A percentile compares a stretch with the other conserved stretches of the same genome.
phyloP scores from a whole-genome alignment of 1,140 invertebrate species.

The Formica exsecta region DNA sequence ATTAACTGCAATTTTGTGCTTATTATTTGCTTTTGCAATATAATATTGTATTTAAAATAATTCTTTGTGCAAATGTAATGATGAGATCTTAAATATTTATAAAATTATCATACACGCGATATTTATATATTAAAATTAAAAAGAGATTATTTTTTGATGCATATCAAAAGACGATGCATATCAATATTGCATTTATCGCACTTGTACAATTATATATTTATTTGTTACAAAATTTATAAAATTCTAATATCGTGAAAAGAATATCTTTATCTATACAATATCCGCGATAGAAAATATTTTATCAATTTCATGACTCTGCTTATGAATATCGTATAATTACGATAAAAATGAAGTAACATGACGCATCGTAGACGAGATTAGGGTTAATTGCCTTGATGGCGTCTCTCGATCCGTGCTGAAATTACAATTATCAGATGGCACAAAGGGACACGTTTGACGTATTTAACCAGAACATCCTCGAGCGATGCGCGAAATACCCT shows the following conservation, averaged over 20 bases:
- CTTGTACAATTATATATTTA: background rate
- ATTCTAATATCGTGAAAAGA: background rate
- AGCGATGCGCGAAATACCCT: conserved; percentile 46
- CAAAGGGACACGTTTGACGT: conserved; percentile 59
- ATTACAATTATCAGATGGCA: conserved; percentile 46
- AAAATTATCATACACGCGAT: background rate
- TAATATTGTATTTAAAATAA: background rate
- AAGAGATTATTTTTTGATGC: background rate
- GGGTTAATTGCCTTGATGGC: conserved; percentile 9
- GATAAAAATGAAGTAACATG: conserved; percentile 17
- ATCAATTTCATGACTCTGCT: background rate
- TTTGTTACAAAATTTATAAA: background rate
- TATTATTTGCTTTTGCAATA: background rate
- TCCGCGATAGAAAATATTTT: background rate
- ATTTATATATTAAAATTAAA: conserved; percentile 16
- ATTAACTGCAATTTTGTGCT: background rate
- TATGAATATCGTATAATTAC: background rate
- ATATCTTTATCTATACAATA: no score
- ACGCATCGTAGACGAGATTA: background rate
- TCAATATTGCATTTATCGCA: background rate
- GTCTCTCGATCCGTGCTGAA: conserved; percentile 13
- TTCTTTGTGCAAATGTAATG: no score
- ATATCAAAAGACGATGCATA: no score
- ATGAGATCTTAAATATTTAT: background rate
- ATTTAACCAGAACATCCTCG: conserved; percentile 35